Percentiles rank a stretch among this genome's conserved stretches.
These are phyloP conservation scores for Encarsia formosa DNA, from an alignment of 2,888 invertebrate genomes.

Conservation along the genomic window DNA sequence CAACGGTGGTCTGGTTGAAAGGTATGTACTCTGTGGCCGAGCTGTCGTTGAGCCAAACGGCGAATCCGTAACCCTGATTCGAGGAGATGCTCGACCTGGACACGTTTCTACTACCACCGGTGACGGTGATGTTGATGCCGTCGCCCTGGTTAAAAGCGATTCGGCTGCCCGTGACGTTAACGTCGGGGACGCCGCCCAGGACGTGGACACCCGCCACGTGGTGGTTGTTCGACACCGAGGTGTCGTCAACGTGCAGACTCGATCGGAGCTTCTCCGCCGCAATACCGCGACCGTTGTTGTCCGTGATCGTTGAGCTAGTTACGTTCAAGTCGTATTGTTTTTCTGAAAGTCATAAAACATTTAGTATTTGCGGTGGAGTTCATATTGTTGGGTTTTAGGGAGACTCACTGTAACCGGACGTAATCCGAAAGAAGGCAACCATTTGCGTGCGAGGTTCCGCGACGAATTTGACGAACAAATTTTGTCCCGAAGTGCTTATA, in stretches of 20 bases:
- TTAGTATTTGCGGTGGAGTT: not conserved
- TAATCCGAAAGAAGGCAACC: conserved; percentile 73
- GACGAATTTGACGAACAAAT: conserved; percentile 74
- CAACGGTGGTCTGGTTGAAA: conserved; percentile 78
- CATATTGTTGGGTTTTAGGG: not conserved
- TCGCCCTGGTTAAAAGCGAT: conserved; percentile 90
- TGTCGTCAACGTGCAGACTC: conserved; percentile 78
- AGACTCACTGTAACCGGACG: conserved; percentile 65
- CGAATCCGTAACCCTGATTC: conserved; percentile 84
- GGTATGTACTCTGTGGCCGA: conserved; percentile 71
- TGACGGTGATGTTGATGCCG: conserved; percentile 92
- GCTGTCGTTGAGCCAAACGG: conserved; percentile 87
- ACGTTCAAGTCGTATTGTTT: conserved; percentile 84
- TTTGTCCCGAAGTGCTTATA: conserved; percentile 74
- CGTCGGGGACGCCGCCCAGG: conserved; percentile 85
- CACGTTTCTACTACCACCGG: conserved; percentile 90
- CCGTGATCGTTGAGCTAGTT: conserved; percentile 75
- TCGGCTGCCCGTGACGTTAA: conserved; percentile 86
- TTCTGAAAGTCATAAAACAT: conserved; percentile 38
- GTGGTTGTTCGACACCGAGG: conserved; percentile 79
- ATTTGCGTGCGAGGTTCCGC: conserved; percentile 71
- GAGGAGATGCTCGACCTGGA: conserved; percentile 81
- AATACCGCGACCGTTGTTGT: conserved; percentile 93
- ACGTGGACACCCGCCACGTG: conserved; percentile 90
- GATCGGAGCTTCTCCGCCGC: conserved; percentile 88